phyloP scores from a whole-genome alignment of 1,140 invertebrate species.

The Drosophila miranda region DNA sequence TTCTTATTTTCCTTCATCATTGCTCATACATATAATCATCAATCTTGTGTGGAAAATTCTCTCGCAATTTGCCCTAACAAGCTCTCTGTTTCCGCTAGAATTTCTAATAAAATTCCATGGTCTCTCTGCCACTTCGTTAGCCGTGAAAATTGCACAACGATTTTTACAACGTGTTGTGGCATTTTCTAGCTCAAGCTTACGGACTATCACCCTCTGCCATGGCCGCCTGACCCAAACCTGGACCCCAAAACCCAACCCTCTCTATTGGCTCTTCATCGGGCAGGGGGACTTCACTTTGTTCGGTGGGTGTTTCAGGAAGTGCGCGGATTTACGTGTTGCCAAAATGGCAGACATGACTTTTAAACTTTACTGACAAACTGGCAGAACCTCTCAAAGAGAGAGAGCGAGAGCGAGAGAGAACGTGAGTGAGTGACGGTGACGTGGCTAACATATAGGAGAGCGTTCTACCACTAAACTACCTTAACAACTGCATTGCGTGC shows the following conservation, averaged over 20 bases:
- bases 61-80: slow-evolving; percentile 16
- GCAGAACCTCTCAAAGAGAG: background rate
- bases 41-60: slow-evolving; percentile 7
- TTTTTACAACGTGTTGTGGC: slow-evolving; percentile 38
- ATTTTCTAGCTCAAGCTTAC: slow-evolving; percentile 18
- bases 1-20: too few species aligned
- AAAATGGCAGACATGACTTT: slow-evolving; percentile 56
- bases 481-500: slow-evolving; percentile 41
- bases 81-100: slow-evolving; percentile 22
- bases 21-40: too few species aligned
- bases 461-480: slow-evolving; percentile 16
- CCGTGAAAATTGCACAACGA: slow-evolving; percentile 42
- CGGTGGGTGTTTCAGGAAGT: slow-evolving; percentile 25
- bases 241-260: background rate
- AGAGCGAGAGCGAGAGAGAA: too few species aligned
- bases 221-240: slow-evolving; percentile 11
- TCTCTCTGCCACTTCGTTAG: slow-evolving; percentile 28
- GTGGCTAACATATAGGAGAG: slow-evolving; percentile 24
- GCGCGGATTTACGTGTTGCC: slow-evolving; percentile 48
- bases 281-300: slow-evolving; percentile 6
- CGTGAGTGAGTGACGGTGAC: slow-evolving; percentile 19
- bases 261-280: slow-evolving; percentile 22
- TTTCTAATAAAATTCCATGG: slow-evolving; percentile 24
- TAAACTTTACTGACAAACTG: slow-evolving; percentile 50
- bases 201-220: background rate